phyloP scores from a whole-genome alignment of 2,113 vertebrate genomes.

The Acanthisitta chloris region DNA sequence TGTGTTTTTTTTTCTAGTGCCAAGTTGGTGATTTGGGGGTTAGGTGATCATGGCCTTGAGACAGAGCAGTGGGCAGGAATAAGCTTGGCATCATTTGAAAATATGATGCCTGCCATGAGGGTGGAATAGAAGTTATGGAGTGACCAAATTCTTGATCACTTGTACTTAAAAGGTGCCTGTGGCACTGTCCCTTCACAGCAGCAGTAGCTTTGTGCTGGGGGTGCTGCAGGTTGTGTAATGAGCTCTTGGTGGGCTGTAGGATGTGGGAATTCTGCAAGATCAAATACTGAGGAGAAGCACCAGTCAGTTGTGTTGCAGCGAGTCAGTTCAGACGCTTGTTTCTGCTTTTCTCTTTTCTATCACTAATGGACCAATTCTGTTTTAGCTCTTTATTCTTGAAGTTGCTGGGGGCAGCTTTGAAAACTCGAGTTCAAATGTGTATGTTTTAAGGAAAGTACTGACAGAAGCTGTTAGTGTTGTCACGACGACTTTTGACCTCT shows the following conservation, averaged over 20 bases:
- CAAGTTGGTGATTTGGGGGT: neutral
- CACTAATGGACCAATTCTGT: neutral
- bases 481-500: neutral
- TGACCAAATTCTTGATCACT: neutral
- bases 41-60: neutral
- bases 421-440: neutral
- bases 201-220: neutral
- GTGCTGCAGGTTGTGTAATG: neutral
- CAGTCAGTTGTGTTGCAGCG: neutral
- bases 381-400: neutral
- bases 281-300: neutral
- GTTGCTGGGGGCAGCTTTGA: neutral
- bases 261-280: fast-evolving
- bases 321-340: neutral
- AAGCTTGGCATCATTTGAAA: neutral
- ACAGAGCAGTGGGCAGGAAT: neutral
- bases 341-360: neutral
- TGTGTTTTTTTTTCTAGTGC: neutral
- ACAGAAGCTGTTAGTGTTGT: neutral
- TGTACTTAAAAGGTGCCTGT: neutral
- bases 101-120: neutral
- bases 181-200: neutral
- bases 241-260: neutral
- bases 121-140: neutral
- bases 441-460: neutral